A percentile compares a stretch with the other conserved stretches of the same genome.
These are phyloP conservation scores for Protula sp. DNA, from an alignment of 2,888 invertebrate species.

Conservation along the genomic window DNA sequence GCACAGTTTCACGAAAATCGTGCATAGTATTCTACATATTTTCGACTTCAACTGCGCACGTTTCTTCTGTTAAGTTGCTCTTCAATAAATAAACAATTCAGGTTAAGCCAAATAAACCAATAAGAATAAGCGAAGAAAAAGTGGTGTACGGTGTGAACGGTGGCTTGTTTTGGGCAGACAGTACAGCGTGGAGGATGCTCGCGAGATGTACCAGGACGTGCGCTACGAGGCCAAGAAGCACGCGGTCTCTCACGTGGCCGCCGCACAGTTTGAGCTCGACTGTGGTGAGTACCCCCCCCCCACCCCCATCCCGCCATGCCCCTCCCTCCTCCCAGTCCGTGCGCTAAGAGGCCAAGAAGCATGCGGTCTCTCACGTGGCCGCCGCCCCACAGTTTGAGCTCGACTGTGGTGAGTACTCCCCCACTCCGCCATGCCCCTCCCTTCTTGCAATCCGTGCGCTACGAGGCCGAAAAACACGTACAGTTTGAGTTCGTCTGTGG, in stretches of 20 bases:
- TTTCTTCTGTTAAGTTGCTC: no score
- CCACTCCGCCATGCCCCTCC: no score
- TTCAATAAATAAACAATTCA: no score
- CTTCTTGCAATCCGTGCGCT: neutral
- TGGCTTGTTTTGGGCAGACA: no score
- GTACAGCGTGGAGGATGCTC: neutral
- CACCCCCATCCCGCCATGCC: no score
- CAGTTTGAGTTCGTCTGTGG: neutral
- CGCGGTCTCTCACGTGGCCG: neutral
- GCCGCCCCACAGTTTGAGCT: neutral
- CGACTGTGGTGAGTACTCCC: neutral
- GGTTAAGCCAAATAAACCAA: no score
- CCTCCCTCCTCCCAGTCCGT: no score
- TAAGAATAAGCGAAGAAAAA: no score
- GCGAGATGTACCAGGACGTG: neutral
- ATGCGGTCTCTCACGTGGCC: neutral
- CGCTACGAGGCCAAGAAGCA: neutral
- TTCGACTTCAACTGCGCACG: no score
- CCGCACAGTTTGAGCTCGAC: neutral
- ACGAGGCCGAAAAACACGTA: neutral
- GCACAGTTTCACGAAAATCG: no score
- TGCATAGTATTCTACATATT: no score
- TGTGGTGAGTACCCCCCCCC: neutral
- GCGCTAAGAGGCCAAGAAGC: neutral
- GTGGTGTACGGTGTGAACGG: no score